A percentile compares a stretch with the other conserved stretches of the same genome.
Evolutionary conservation across 2,888 invertebrate genomes (phyloP).

Genomic region (Cosmia pyralina): DNA sequence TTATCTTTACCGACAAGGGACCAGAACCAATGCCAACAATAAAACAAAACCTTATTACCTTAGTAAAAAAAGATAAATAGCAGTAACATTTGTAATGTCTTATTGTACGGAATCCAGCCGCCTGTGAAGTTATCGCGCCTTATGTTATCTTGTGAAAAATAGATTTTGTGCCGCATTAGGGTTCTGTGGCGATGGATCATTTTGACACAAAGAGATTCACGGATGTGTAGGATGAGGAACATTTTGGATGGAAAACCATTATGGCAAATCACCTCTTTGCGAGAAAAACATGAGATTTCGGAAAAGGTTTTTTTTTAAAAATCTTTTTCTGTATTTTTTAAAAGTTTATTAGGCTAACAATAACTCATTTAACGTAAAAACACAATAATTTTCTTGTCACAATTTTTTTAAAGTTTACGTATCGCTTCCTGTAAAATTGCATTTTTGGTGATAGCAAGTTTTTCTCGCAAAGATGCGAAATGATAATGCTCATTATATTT

Average conservation of each 20-base stretch:
- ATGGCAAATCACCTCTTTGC: no score
- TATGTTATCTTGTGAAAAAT: slow-evolving; percentile 56
- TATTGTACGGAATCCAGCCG: slow-evolving; percentile 29
- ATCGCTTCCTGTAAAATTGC: no score
- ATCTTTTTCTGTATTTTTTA: no score
- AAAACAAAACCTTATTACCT: slow-evolving; percentile 31
- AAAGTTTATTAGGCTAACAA: no score
- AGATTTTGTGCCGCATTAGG: slow-evolving; percentile 20
- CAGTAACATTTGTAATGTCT: slow-evolving; percentile 35
- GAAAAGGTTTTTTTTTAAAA: no score
- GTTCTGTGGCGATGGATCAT: slow-evolving; percentile 30
- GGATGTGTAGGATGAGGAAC: background rate
- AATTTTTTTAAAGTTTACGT: no score
- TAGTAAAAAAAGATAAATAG: slow-evolving; percentile 41
- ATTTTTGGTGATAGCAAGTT: no score
- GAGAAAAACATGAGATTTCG: no score
- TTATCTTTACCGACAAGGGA: background rate
- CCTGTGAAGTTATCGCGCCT: slow-evolving; percentile 37
- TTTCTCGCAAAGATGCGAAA: no score
- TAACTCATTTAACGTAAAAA: no score
- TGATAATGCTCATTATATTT: no score
- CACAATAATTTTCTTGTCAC: no score
- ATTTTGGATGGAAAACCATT: background rate
- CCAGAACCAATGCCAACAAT: slow-evolving; percentile 22
- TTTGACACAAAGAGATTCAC: slow-evolving; percentile 1